Base-by-base conservation (phyloP, 2,113 vertebrate species). In the Zosterops pallidus region DNA sequence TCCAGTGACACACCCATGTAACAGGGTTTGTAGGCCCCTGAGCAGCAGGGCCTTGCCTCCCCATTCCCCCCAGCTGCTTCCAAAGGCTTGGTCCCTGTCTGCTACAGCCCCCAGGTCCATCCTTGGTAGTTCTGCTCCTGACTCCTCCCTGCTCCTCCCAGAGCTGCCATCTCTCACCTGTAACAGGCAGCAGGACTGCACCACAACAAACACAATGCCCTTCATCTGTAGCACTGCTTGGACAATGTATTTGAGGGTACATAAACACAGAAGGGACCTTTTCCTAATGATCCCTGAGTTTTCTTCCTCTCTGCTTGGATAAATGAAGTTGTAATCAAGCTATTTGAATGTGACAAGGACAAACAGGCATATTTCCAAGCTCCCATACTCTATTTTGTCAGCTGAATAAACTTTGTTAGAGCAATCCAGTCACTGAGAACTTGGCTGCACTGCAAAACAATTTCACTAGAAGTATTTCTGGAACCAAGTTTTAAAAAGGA, bases 21-120 rank as follows among this genome's bases (percentile, higher is more conserved):
- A 28, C 42, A 79, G 42, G 46, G 33, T 37, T 6, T 1, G 1
- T 4, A 12, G 19, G 20, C 17, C 33, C 15, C 23, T 2, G 0
- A 59, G 29, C 26, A 71, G 42, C 37, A 33, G 1, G 3, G 55
- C 33, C 33, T 19, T 69, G 50, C 35, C 60, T 68, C 50, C 44
- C 26, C 33, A 52, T 6, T 9, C 25, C 21, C 14, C 7, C 31
- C 39, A 35, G 59, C 53, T 22, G 49, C 37, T 56, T 26, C 52
- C 49, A 28, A 16, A 46, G 6, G 11, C 23, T 7, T 1, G 10
- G n/a, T 35, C 62, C 70, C 52, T 12, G 35, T 3, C 59, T 82
- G 70, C 42, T 31, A 16, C 52, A 74, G 57, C 64, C n/a, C 14
- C 12, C 29, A 28, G 9, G 9, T 14, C 42, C 44, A 13, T 12